Conservation (phyloP, 2,888 invertebrate genomes). For the Julus scanicus region DNA sequence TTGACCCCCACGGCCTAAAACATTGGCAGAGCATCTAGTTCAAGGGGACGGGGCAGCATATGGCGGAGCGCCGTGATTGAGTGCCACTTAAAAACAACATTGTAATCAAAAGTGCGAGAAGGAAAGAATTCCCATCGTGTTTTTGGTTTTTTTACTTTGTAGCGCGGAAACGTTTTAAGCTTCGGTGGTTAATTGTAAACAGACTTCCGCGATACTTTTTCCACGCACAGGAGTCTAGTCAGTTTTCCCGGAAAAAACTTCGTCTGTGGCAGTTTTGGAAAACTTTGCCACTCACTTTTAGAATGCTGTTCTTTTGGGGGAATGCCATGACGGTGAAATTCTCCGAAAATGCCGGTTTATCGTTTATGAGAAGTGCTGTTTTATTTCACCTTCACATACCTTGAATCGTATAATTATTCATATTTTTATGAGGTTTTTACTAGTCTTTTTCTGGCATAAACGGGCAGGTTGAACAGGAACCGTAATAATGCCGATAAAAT, state of each 20-base stretch:
- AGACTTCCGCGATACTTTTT: not conserved
- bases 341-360: not conserved
- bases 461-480: not conserved
- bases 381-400: not conserved
- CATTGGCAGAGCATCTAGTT: not conserved
- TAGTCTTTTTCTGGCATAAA: not conserved
- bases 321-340: not conserved
- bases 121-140: not conserved
- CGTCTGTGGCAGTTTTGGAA: not conserved
- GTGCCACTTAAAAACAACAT: not conserved
- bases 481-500: constrained; percentile 10
- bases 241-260: not conserved
- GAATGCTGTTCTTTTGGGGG: not conserved
- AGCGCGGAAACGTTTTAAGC: not conserved
- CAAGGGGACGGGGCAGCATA: not conserved
- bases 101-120: not conserved
- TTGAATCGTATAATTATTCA: not conserved
- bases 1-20: constrained; percentile 1
- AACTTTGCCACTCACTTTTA: not conserved
- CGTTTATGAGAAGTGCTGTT: not conserved
- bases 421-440: not conserved
- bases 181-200: constrained; percentile 14
- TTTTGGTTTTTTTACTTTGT: not conserved
- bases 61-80: not conserved
- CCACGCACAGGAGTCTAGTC: not conserved